Base-by-base conservation (phyloP, 2,797 vertebrate genomes). In the Cyclura pinguis region DNA sequence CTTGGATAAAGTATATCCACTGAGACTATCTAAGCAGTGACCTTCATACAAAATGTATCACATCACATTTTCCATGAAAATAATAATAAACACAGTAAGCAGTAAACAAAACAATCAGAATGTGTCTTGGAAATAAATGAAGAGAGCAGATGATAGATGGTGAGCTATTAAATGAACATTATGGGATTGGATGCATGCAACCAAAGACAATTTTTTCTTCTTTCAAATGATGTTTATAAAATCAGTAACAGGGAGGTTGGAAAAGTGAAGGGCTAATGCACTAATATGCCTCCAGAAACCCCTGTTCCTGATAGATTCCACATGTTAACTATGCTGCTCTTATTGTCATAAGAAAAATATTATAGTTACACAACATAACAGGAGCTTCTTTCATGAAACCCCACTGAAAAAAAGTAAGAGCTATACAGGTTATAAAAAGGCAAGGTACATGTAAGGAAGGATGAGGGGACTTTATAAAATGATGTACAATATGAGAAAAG, bases 21-120 rank as follows among this genome's bases (percentile, higher is more conserved):
- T 35, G 94, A 91, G 95, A 95, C 89, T 92, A 91, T 93, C 88
- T 90, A 42, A 93, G 92, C 95, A 89, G 94, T 96, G 96, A 96
- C 96, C 96, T 96, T 96, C 95, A 95, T 95, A 93, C 93, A 95
- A 95, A 96, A 96, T 94, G 95, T 85, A 96, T 95, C 87, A 0
- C 80, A 73, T 93, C 90, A 91, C 1, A 91, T 3, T 93, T 88
- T 35, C 95, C 92, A 92, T 95, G 96, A 96, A 96, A 96, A 95
- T 95, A 94, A 95, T 96, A 95, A 96, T 95, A 96, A 96, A 96
- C 96, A 95, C 95, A 95, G 95, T 94, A 93, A 96, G 96, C 96
- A 96, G 95, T 94, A 96, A 96, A 95, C 96, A 96, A 95, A 96
- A 96, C 95, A 96, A 96, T 95, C 95, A 94, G 85, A 95, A 95